These are phyloP conservation scores for Drosophila navojoa DNA, from an alignment of 1,140 invertebrate species.

Conservation along the genomic window DNA sequence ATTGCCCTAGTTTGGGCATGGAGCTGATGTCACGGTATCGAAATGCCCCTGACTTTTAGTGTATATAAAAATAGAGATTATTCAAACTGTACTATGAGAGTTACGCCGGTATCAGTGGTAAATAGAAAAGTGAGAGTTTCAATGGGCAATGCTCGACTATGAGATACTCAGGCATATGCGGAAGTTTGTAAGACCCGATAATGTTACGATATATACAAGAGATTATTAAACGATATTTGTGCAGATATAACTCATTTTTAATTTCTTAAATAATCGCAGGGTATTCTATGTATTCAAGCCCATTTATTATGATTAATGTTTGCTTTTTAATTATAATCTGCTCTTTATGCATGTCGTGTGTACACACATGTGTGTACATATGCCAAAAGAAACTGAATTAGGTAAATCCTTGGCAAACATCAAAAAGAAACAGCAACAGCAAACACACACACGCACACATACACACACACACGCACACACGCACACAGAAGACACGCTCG, in stretches of 20 bases:
- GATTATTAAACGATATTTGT: background rate
- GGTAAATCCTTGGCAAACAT: conserved; percentile 37
- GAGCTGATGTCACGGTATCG: conserved; percentile 21
- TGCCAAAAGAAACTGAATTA: conserved; percentile 9
- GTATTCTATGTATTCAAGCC: background rate
- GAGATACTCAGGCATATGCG: background rate
- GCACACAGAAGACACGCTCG: background rate
- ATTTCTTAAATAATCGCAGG: background rate
- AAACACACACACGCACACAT: background rate
- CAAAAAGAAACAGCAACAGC: background rate
- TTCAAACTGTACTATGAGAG: conserved; percentile 3
- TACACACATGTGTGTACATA: background rate
- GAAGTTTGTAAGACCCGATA: too few species aligned
- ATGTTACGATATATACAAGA: background rate
- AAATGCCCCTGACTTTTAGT: conserved; percentile 24
- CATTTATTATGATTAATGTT: background rate
- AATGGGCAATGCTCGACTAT: background rate
- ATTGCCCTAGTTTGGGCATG: conserved; percentile 39
- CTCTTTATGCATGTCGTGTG: background rate
- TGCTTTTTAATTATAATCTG: background rate
- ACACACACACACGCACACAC: too few species aligned
- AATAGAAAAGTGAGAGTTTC: conserved; percentile 11
- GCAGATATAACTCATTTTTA: background rate
- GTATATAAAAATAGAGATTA: conserved; percentile 17
- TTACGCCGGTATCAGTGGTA: conserved; percentile 5